Percentiles rank a stretch among this genome's conserved stretches.
Conservation (phyloP, 2,888 invertebrate genomes). For the Agrenia bidenticulata region DNA sequence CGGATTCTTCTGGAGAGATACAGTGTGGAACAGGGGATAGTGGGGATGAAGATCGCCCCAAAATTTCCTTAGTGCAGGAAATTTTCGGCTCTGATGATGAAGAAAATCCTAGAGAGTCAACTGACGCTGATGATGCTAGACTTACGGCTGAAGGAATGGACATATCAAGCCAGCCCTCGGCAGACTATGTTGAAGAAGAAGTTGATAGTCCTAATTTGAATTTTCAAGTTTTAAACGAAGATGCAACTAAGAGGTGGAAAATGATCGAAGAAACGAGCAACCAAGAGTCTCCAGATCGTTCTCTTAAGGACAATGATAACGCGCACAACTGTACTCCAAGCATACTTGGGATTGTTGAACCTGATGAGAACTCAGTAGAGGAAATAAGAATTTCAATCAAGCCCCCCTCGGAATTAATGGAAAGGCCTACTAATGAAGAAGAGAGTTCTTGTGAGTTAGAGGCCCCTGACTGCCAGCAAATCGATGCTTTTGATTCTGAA, state of each 20-base stretch:
- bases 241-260: slow-evolving; percentile 12
- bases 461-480: not conserved
- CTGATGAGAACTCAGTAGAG: not conserved
- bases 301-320: too few species aligned
- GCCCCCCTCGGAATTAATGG: slow-evolving; percentile 10
- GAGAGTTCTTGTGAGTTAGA: not conserved
- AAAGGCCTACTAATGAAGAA: slow-evolving; percentile 2
- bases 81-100: slow-evolving; percentile 52
- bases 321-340: too few species aligned
- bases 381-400: slow-evolving; percentile 11
- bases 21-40: slow-evolving; percentile 34
- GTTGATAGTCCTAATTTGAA: not conserved
- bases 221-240: not conserved
- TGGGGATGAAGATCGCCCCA: slow-evolving; percentile 28
- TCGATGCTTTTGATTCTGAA: not conserved
- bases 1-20: slow-evolving; percentile 10
- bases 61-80: slow-evolving; percentile 48
- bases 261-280: not conserved
- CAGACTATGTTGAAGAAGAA: not conserved
- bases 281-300: too few species aligned
- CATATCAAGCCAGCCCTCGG: slow-evolving; percentile 9
- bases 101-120: slow-evolving; percentile 26
- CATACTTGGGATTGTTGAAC: too few species aligned
- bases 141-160: slow-evolving; percentile 14
- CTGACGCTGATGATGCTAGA: not conserved